Percentiles rank a stretch among this genome's conserved stretches.
phyloP scores from a whole-genome alignment of 53 echinoderm and acorn worm species.

The Hippasteria phrygiana region DNA sequence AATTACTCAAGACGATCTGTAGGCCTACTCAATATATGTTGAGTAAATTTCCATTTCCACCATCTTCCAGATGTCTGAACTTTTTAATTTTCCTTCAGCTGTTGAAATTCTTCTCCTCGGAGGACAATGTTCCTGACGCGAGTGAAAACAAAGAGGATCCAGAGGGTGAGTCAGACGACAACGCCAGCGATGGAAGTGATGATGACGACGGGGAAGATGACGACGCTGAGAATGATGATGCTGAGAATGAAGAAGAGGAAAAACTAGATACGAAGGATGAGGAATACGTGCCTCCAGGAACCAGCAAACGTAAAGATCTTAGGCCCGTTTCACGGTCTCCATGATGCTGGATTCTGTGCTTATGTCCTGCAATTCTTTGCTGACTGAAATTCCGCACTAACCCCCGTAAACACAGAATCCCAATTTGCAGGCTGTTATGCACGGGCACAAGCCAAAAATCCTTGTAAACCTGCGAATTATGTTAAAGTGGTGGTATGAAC shows the following conservation, averaged over 20 bases:
- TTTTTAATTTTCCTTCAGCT: neutral
- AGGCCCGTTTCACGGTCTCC: neutral
- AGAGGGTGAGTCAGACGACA: slow-evolving; percentile 4
- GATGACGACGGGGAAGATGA: slow-evolving; percentile 16
- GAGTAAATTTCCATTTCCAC: no score
- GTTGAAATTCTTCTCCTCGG: slow-evolving; percentile 26
- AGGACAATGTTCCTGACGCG: slow-evolving; percentile 17
- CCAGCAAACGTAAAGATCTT: slow-evolving; percentile 4
- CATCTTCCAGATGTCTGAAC: neutral
- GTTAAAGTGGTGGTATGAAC: no score
- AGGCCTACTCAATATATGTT: no score
- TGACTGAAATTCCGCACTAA: neutral
- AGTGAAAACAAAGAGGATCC: neutral
- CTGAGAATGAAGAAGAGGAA: slow-evolving; percentile 16
- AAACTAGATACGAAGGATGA: slow-evolving; percentile 6
- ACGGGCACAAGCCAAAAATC: no score
- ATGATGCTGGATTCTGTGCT: no score
- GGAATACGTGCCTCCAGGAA: slow-evolving; percentile 32
- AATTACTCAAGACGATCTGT: no score
- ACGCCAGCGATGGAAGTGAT: slow-evolving; percentile 1
- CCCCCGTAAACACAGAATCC: no score
- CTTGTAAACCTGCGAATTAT: no score
- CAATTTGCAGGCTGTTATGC: no score
- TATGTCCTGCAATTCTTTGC: neutral
- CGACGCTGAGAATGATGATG: neutral